phyloP scores from a whole-genome alignment of 2,797 vertebrate species.

The Agapornis canus region DNA sequence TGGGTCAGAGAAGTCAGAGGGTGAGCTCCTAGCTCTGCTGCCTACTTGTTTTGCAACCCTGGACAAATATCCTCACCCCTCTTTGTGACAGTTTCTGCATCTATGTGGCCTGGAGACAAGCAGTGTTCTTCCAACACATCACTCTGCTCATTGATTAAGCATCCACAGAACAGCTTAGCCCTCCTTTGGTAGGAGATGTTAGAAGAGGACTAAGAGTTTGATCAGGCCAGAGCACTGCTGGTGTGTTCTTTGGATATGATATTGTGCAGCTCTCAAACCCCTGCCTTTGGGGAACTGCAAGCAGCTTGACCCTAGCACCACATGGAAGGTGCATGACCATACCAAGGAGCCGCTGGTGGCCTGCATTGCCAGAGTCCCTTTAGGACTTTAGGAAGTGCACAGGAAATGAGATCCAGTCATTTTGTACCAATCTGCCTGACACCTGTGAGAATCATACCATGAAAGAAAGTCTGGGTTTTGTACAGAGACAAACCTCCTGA shows the following conservation, averaged over 20 bases:
- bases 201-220: background rate
- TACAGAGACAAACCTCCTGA: background rate
- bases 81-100: background rate
- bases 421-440: background rate
- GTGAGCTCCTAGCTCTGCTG: background rate
- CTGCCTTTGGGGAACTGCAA: background rate
- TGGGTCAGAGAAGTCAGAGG: background rate
- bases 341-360: background rate
- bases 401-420: background rate
- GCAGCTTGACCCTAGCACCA: background rate
- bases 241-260: background rate
- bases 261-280: background rate
- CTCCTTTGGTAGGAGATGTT: background rate
- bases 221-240: background rate
- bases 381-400: background rate
- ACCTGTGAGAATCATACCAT: background rate
- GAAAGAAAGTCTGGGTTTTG: background rate
- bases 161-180: background rate
- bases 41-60: background rate
- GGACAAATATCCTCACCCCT: background rate
- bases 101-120: background rate
- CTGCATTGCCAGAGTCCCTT: rapidly evolving
- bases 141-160: background rate
- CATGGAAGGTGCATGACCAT: rapidly evolving
- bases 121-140: background rate